phyloP scores from a whole-genome alignment of 2,113 vertebrate genomes.

The Heterotilapia buettikoferi region DNA sequence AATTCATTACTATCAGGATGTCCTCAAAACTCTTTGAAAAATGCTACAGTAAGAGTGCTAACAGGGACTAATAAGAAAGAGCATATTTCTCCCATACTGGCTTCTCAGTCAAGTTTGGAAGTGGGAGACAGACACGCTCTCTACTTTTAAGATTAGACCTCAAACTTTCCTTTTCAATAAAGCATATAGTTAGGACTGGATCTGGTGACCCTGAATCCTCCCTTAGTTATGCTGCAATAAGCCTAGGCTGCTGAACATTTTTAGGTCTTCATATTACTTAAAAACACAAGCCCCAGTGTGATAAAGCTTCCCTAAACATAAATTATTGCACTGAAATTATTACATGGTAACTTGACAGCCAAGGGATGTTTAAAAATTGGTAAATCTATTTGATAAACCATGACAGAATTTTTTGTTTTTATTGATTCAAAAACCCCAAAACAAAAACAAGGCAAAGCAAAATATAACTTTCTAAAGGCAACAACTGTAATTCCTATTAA shows the following conservation, averaged over 20 bases:
- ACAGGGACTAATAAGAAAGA: background rate
- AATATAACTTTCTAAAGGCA: background rate
- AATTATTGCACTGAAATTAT: background rate
- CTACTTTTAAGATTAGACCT: background rate
- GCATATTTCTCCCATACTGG: background rate
- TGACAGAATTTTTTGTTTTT: background rate
- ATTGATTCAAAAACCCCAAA: background rate
- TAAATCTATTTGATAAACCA: background rate
- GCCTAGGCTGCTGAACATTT: background rate
- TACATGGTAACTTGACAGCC: background rate
- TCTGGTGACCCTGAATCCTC: background rate
- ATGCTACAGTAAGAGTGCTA: background rate
- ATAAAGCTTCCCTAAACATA: background rate
- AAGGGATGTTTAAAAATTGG: background rate
- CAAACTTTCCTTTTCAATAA: background rate
- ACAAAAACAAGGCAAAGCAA: background rate
- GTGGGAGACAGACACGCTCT: background rate
- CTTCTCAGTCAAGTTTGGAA: background rate
- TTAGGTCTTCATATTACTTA: background rate
- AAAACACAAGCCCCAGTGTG: background rate
- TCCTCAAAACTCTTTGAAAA: background rate
- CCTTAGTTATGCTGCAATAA: background rate
- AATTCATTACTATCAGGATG: background rate
- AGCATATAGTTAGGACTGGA: background rate
- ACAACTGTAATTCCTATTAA: background rate